A percentile compares a stretch with the other conserved stretches of the same genome.
These are phyloP conservation scores for Bufo gargarizans DNA, from an alignment of 2,113 vertebrate genomes.

Conservation along the genomic window DNA sequence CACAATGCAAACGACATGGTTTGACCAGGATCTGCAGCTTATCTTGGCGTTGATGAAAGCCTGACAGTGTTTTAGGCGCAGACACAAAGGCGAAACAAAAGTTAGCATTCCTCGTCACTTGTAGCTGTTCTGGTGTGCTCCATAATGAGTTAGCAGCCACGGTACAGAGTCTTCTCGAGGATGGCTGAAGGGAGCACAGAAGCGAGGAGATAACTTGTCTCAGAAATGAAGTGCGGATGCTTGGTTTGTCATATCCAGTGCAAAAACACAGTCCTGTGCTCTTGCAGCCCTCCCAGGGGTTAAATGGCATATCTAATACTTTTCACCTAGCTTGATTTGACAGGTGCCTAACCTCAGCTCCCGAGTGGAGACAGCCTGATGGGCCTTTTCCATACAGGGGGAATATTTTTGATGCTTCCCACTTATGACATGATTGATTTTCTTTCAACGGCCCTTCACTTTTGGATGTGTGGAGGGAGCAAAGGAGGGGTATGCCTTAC, in stretches of 20 bases:
- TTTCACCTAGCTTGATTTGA: conserved; percentile 80
- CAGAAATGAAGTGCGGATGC: conserved; percentile 68
- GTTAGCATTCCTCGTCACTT: conserved; percentile 44
- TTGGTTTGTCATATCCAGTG: conserved; percentile 67
- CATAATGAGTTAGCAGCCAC: conserved; percentile 28
- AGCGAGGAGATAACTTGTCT: conserved; percentile 59
- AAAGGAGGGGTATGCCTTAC: conserved; percentile 61
- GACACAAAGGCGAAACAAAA: conserved; percentile 37
- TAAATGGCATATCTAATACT: conserved; percentile 85
- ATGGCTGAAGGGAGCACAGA: not conserved
- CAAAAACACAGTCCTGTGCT: conserved; percentile 64
- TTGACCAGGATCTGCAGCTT: not conserved
- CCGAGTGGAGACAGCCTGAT: conserved; percentile 82
- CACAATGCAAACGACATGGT: not conserved
- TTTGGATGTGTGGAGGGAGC: conserved; percentile 75
- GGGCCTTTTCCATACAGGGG: conserved; percentile 77
- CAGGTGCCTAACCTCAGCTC: conserved; percentile 81
- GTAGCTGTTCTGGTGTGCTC: not conserved
- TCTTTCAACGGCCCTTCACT: conserved; percentile 89
- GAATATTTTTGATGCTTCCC: conserved; percentile 84
- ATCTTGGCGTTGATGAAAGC: conserved; percentile 8
- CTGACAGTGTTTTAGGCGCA: conserved; percentile 36
- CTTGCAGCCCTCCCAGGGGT: conserved; percentile 71
- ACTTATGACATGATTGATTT: conserved; percentile 94
- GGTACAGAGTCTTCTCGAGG: not conserved